Percentiles rank a stretch among this genome's conserved stretches.
phyloP scores from a whole-genome alignment of 2,797 vertebrate genomes.

The Lacerta agilis region DNA sequence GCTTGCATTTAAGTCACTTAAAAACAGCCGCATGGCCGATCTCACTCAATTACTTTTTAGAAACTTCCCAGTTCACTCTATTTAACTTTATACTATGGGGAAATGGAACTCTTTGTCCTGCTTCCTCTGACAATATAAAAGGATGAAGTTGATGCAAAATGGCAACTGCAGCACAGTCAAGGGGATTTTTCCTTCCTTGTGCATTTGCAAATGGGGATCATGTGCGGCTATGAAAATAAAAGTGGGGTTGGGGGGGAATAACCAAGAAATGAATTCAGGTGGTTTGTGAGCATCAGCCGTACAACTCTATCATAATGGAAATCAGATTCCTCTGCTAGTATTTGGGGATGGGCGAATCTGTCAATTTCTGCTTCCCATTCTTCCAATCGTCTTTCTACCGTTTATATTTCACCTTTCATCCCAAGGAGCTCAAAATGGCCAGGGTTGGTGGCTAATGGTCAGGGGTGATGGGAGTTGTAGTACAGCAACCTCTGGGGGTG shows the following conservation, averaged over 20 bases:
- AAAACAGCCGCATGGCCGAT: conserved; percentile 38
- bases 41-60: conserved; percentile 61
- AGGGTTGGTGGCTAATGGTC: too few relatives aligned
- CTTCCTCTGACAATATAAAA: conserved; percentile 3
- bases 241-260: background rate
- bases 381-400: too few relatives aligned
- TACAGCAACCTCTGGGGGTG: too few relatives aligned
- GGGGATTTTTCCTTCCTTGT: too few relatives aligned
- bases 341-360: too few relatives aligned
- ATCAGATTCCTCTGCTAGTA: background rate
- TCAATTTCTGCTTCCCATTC: too few relatives aligned
- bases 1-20: conserved; percentile 26
- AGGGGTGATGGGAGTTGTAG: too few relatives aligned
- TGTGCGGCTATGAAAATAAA: background rate
- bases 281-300: too few relatives aligned
- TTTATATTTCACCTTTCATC: too few relatives aligned
- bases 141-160: background rate
- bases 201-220: background rate
- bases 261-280: background rate
- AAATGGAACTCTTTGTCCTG: conserved; percentile 48
- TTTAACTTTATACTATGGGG: conserved; percentile 59
- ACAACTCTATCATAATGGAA: background rate
- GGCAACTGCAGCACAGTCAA: accelerated
- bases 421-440: too few relatives aligned
- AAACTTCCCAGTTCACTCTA: conserved; percentile 60